Evolutionary conservation across 2,797 vertebrate species (phyloP).

Genomic region (Oreochromis mossambicus): DNA sequence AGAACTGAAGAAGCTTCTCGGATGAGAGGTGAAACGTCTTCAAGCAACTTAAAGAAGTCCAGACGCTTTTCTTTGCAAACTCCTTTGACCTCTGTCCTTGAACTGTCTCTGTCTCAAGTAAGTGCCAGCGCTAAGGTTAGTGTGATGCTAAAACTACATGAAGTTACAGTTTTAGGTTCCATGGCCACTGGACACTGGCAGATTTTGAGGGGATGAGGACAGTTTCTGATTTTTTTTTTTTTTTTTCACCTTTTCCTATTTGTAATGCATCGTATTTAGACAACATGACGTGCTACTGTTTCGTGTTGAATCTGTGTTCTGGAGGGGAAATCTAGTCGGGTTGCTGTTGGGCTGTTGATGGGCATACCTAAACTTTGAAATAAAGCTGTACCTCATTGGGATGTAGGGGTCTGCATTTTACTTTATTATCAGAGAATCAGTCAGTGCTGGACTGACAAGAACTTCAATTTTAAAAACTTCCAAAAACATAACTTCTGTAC

Average conservation of each 20-base stretch:
- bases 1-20: too few species aligned
- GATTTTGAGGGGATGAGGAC: not conserved
- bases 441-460: not conserved
- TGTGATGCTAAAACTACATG: not conserved
- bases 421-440: not conserved
- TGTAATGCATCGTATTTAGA: conserved; percentile 55
- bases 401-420: not conserved
- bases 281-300: conserved; percentile 44
- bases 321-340: conserved; percentile 6
- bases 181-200: not conserved
- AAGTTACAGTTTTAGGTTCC: not conserved
- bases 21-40: too few species aligned
- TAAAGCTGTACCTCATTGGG: conserved; percentile 60
- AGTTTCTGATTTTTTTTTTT: not conserved
- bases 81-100: conserved; percentile 8
- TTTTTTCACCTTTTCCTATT: conserved; percentile 7
- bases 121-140: not conserved
- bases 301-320: conserved; percentile 32
- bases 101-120: not conserved
- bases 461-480: not conserved
- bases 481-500: fast-evolving
- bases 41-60: too few species aligned
- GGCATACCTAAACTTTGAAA: conserved; percentile 55
- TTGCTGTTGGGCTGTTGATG: not conserved
- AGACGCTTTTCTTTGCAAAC: too few species aligned